Evolutionary conservation across 2,888 invertebrate genomes (phyloP).

Genomic region (Clostera curtula): DNA sequence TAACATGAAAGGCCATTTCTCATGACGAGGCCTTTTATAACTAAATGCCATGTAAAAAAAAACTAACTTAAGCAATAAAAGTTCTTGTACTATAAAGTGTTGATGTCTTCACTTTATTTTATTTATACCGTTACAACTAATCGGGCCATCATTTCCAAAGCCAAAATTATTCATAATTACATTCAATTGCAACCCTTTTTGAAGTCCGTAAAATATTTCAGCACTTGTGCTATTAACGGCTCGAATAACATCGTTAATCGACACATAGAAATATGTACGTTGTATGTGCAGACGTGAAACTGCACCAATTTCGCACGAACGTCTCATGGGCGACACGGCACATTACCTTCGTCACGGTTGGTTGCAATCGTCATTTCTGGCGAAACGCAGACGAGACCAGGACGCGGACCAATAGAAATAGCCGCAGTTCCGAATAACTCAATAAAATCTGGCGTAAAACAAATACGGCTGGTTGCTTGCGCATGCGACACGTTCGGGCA

Average conservation of each 20-base stretch:
- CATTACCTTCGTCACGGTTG: slow-evolving; percentile 1
- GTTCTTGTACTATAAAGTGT: no score
- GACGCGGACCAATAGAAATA: slow-evolving; percentile 30
- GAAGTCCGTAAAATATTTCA: no score
- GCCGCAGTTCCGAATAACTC: slow-evolving; percentile 30
- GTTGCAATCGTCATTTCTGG: background rate
- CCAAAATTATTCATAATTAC: no score
- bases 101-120: no score
- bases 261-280: no score
- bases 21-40: background rate
- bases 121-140: no score
- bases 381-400: slow-evolving; percentile 15
- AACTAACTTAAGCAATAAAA: no score
- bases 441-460: slow-evolving; percentile 29
- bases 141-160: no score
- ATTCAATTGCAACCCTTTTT: no score
- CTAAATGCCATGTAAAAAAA: no score
- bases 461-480: slow-evolving; percentile 18
- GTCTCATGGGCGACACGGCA: background rate
- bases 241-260: no score
- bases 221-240: no score
- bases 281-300: background rate
- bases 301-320: slow-evolving; percentile 1
- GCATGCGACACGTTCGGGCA: slow-evolving; percentile 35
- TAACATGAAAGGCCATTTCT: background rate